Base-by-base conservation (phyloP, 2,797 vertebrate genomes). In the Rousettus madagascariensis region DNA sequence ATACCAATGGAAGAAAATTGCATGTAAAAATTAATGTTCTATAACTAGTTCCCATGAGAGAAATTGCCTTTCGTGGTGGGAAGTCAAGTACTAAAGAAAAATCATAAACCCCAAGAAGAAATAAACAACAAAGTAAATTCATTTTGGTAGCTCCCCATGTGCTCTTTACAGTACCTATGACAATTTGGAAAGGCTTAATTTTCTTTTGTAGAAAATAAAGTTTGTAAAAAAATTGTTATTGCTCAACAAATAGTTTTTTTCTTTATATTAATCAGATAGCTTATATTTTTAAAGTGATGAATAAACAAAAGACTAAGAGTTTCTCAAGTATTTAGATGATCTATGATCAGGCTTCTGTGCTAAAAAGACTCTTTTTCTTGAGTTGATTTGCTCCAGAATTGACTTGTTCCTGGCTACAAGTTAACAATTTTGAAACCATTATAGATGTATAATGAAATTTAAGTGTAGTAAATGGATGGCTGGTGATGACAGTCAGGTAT, bases 21-120 rank as follows among this genome's bases (percentile, higher is more conserved):
- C 57, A 87, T 20, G n/a, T 69, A 91, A 87, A 95, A 95, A 69
- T 87, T 78, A 85, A 41, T 82, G 55, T 90, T 82, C 51, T 9
- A 1, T 41, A 87, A 61, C 75, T 90, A 61, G 28, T 43, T 43
- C 65, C 30, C 36, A 61, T 41, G 57, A 88, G 43, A 93, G 26
- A 13, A 66, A 22, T 33, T 94, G 30, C 87, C 71, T 85, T 90
- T 51, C 33, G 2, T 77, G 33, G 9, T 59, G 30, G 38, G 20
- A 71, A 96, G 89, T 74, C 26, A 68, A 89, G 53, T 71, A n/a
- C 51, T 61, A 63, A 61, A 85, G 24, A 33, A 65, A 93, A 96
- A 59, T 46, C 46, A 59, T 74, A 65, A 78, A 59, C 12, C 24
- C 5, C 15, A 82, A 83, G 8, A 93, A 95, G 49, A 96, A 91